These are phyloP conservation scores for Phania funesta DNA, from an alignment of 2,888 invertebrate species.

Conservation along the genomic window DNA sequence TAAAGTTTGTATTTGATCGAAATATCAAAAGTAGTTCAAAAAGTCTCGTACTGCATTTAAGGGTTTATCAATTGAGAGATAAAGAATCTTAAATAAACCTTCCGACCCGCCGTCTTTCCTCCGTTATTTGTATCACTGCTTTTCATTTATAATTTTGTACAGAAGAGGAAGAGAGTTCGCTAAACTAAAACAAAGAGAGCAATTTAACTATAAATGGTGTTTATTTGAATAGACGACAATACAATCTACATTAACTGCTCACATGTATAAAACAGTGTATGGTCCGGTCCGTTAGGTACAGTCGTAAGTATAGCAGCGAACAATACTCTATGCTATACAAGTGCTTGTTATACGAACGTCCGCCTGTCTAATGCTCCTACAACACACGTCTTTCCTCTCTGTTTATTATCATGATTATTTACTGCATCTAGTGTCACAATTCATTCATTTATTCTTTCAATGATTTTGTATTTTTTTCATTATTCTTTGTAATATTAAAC, in stretches of 20 bases:
- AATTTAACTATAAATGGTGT: constrained; percentile 26
- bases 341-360: constrained; percentile 24
- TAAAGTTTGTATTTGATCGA: no score
- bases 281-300: constrained; percentile 32
- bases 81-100: neutral
- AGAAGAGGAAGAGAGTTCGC: neutral
- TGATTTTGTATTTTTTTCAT: constrained; percentile 13
- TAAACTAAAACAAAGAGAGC: constrained; percentile 3
- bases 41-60: no score
- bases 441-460: constrained; percentile 49
- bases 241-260: neutral
- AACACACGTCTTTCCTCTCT: neutral
- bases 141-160: neutral
- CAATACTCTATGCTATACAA: neutral
- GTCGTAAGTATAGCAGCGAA: constrained; percentile 35
- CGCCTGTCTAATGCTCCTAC: constrained; percentile 8
- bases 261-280: neutral
- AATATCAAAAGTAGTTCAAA: no score
- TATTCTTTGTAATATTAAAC: neutral
- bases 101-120: neutral
- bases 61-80: neutral
- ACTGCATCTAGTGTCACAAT: constrained; percentile 34
- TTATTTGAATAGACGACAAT: constrained; percentile 14
- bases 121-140: neutral
- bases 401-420: constrained; percentile 39